These are phyloP conservation scores for Colistium nudipinnis DNA, from an alignment of 2,113 vertebrate species.

Conservation along the genomic window DNA sequence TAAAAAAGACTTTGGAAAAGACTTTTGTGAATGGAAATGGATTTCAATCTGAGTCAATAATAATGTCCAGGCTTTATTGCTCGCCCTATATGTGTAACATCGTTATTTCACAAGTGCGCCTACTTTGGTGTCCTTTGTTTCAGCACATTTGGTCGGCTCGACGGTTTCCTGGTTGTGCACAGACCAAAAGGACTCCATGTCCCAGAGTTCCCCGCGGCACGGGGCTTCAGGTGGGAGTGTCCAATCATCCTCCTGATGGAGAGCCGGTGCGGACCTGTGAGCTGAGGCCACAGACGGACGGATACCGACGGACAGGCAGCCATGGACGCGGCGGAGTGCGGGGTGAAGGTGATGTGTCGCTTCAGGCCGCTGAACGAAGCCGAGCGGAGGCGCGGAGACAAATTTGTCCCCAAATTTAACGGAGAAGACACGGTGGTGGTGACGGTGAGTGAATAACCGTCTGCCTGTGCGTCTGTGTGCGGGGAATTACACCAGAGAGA, in stretches of 20 bases:
- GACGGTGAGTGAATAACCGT: slow-evolving; percentile 80
- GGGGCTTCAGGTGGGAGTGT: slow-evolving; percentile 40
- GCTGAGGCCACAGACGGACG: too few relatives aligned
- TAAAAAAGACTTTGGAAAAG: too few relatives aligned
- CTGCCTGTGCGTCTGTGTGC: too few relatives aligned
- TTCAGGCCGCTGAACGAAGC: slow-evolving; percentile 92
- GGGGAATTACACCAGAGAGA: too few relatives aligned
- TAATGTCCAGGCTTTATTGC: too few relatives aligned
- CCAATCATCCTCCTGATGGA: slow-evolving; percentile 21
- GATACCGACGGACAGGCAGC: neutral
- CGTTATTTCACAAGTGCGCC: too few relatives aligned
- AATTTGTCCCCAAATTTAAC: slow-evolving; percentile 91
- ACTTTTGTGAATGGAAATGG: too few relatives aligned
- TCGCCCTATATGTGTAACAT: too few relatives aligned
- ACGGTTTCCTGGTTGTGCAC: too few relatives aligned
- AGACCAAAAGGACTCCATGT: slow-evolving; percentile 26
- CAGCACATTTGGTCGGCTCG: too few relatives aligned
- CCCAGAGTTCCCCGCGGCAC: slow-evolving; percentile 58
- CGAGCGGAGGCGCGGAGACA: slow-evolving; percentile 89
- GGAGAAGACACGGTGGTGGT: slow-evolving; percentile 92
- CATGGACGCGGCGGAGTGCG: slow-evolving; percentile 90
- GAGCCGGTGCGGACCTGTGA: neutral
- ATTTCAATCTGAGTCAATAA: too few relatives aligned
- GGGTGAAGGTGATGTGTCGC: slow-evolving; percentile 95
- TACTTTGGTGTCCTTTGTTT: too few relatives aligned